Percentiles rank a stretch among this genome's conserved stretches.
These are phyloP conservation scores for Chamaea fasciata DNA, from an alignment of 2,113 vertebrate species.

Conservation along the genomic window DNA sequence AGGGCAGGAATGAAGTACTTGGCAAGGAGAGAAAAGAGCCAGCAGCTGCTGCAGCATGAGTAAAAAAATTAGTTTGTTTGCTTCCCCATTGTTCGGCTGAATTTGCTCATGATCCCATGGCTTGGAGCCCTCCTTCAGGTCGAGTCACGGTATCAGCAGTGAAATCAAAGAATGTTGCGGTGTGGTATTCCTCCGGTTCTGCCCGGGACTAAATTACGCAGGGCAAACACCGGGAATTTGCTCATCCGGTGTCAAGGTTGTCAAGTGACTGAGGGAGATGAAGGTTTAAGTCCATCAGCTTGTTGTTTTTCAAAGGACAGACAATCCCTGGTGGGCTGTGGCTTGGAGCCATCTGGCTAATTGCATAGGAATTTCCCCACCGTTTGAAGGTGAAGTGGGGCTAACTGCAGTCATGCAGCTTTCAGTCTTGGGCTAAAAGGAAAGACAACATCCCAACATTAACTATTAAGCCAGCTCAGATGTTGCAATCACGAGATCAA, in stretches of 20 bases:
- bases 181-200: not conserved
- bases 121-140: not conserved
- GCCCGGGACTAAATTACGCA: not conserved
- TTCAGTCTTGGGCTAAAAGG: not conserved
- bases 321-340: not conserved
- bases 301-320: not conserved
- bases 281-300: not conserved
- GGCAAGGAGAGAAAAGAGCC: not conserved
- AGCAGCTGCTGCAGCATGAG: not conserved
- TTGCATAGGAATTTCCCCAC: not conserved
- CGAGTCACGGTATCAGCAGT: not conserved
- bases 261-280: not conserved
- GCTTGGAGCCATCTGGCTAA: not conserved
- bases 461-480: constrained; percentile 47
- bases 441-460: constrained; percentile 20
- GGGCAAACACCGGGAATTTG: not conserved
- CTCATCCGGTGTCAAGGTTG: not conserved
- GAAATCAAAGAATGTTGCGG: not conserved
- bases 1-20: not conserved
- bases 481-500: constrained; percentile 37
- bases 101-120: not conserved
- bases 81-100: not conserved
- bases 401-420: not conserved
- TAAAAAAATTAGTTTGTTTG: not conserved
- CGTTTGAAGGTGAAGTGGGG: not conserved